Conservation (phyloP, 2,797 vertebrate genomes). For the Silurus lanzhouensis region DNA sequence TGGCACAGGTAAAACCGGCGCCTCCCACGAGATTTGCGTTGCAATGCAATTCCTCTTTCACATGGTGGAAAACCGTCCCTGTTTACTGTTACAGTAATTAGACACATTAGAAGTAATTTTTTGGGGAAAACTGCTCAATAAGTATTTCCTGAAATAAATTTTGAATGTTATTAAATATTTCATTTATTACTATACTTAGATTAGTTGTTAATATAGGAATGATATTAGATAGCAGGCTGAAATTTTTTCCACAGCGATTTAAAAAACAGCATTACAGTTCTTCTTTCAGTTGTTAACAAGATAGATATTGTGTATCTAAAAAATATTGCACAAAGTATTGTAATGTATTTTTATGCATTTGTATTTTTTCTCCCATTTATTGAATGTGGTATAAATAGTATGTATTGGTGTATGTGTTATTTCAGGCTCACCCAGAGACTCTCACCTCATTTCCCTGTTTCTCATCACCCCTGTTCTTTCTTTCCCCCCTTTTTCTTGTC, state of each 20-base stretch:
- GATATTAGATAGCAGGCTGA: neutral
- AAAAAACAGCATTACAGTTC: neutral
- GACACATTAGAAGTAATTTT: too few relatives aligned
- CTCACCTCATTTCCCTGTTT: neutral
- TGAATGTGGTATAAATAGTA: neutral
- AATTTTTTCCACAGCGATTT: neutral
- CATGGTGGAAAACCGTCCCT: too few relatives aligned
- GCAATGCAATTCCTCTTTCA: too few relatives aligned
- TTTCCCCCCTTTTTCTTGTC: neutral
- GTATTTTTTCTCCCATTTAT: neutral
- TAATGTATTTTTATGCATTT: neutral
- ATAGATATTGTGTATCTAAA: neutral
- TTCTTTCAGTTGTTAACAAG: neutral
- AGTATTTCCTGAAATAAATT: too few relatives aligned
- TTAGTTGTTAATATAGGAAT: neutral
- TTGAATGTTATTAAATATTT: too few relatives aligned
- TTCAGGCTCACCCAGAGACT: neutral
- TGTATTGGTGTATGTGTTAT: neutral
- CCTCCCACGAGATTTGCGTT: too few relatives aligned
- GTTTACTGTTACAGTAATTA: too few relatives aligned
- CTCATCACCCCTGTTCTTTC: neutral
- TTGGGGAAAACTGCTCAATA: too few relatives aligned
- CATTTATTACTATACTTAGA: neutral
- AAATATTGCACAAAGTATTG: neutral
- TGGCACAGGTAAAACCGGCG: too few relatives aligned